These are phyloP conservation scores for Zygogramma bicolorata DNA, from an alignment of 2,888 invertebrate genomes.

Conservation along the genomic window DNA sequence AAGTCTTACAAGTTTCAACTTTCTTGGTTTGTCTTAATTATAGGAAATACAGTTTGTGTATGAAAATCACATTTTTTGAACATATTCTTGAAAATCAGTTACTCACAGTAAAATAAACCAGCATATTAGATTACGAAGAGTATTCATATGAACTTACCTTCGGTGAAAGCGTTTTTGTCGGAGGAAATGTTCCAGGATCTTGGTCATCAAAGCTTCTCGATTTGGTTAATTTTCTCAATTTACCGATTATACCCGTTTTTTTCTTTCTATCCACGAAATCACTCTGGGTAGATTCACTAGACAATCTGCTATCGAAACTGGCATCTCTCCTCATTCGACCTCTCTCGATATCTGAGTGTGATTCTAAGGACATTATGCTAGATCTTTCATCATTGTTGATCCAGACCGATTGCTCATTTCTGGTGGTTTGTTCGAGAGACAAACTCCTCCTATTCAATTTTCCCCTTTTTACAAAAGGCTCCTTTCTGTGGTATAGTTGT, in stretches of 20 bases:
- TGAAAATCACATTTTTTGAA: no score
- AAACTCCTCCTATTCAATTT: conserved; percentile 78
- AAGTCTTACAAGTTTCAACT: no score
- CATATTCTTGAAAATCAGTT: no score
- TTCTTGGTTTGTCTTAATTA: no score
- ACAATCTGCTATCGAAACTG: conserved; percentile 85
- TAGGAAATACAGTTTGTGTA: no score
- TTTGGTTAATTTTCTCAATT: conserved; percentile 87
- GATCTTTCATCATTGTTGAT: conserved; percentile 86
- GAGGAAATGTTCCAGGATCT: conserved; percentile 62
- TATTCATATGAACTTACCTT: conserved; percentile 65
- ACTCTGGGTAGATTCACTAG: conserved; percentile 88
- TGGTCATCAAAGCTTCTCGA: conserved; percentile 85
- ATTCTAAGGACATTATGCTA: conserved; percentile 79
- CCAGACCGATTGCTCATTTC: conserved; percentile 79
- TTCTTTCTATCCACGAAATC: conserved; percentile 82
- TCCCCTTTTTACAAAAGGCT: conserved; percentile 56
- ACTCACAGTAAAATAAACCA: no score
- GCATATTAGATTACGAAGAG: no score
- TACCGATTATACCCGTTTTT: conserved; percentile 84
- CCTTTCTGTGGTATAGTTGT: conserved; percentile 47
- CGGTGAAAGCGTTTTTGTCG: conserved; percentile 66
- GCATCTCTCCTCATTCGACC: conserved; percentile 77
- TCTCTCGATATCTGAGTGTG: conserved; percentile 69
- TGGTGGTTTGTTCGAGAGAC: conserved; percentile 77